Evolutionary conservation across 2,888 invertebrate genomes (phyloP).

Genomic region (Salticus scenicus): DNA sequence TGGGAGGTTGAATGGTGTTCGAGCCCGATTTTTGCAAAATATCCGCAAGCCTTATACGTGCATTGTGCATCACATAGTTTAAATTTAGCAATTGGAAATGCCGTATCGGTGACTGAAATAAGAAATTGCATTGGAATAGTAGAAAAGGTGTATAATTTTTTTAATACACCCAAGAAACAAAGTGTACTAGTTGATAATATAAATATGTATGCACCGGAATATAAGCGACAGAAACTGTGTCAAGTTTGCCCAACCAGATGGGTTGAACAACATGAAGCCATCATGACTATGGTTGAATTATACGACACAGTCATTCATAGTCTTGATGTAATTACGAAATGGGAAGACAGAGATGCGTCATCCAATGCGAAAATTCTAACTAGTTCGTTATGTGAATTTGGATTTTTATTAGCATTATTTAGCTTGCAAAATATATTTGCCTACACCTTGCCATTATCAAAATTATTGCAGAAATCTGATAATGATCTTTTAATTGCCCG

Average conservation of each 20-base stretch:
- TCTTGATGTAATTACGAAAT: not conserved
- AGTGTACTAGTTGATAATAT: not conserved
- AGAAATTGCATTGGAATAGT: not conserved
- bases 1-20: not conserved
- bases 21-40: not conserved
- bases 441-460: no score
- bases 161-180: not conserved
- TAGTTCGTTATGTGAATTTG: no score
- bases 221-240: no score
- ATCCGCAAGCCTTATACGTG: not conserved
- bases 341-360: not conserved
- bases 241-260: not conserved
- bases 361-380: no score
- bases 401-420: no score
- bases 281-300: not conserved
- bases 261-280: not conserved
- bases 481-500: no score
- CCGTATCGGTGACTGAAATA: not conserved
- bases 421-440: no score
- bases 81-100: not conserved
- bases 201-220: no score
- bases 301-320: not conserved
- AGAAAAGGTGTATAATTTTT: not conserved
- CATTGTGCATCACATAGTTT: not conserved
- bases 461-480: no score